These are phyloP conservation scores for Drosophila obscura DNA, from an alignment of 1,140 invertebrate genomes.

Conservation along the genomic window DNA sequence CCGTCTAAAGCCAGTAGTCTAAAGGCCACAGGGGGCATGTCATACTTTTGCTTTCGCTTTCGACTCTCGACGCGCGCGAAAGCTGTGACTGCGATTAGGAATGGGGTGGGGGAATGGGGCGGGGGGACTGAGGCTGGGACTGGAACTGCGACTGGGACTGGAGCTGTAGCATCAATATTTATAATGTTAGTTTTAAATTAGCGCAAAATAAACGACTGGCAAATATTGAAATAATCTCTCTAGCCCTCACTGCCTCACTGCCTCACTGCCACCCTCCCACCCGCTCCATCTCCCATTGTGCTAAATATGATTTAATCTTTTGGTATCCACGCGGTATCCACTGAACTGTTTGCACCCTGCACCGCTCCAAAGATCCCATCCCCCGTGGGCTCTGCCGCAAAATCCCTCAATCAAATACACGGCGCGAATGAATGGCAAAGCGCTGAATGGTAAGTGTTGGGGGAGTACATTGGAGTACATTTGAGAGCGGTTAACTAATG, in stretches of 20 bases:
- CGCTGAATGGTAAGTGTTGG: slow-evolving; percentile 19
- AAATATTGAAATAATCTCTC: slow-evolving; percentile 65
- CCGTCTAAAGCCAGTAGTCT: slow-evolving; percentile 23
- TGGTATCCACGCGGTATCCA: slow-evolving; percentile 7
- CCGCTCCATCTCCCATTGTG: slow-evolving; percentile 13
- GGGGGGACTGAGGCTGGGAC: neutral
- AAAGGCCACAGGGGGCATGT: slow-evolving; percentile 72
- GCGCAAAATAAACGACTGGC: slow-evolving; percentile 71
- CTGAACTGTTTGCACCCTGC: neutral
- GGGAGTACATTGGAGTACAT: neutral
- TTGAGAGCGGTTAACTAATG: slow-evolving; percentile 21
- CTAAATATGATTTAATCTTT: slow-evolving; percentile 56
- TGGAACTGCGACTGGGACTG: neutral
- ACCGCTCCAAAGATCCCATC: too few species aligned
- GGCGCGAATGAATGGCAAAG: neutral
- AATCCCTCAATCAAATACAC: slow-evolving; percentile 42
- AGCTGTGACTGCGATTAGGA: slow-evolving; percentile 46
- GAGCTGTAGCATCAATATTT: slow-evolving; percentile 62
- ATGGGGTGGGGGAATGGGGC: slow-evolving; percentile 24
- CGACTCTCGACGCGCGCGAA: neutral
- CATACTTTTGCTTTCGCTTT: slow-evolving; percentile 79
- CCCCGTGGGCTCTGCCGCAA: slow-evolving; percentile 9
- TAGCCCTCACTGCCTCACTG: slow-evolving; percentile 4
- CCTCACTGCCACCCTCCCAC: neutral
- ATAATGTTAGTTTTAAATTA: slow-evolving; percentile 82